Base-by-base conservation (phyloP, 2,797 vertebrate species). In the Helarctos malayanus region DNA sequence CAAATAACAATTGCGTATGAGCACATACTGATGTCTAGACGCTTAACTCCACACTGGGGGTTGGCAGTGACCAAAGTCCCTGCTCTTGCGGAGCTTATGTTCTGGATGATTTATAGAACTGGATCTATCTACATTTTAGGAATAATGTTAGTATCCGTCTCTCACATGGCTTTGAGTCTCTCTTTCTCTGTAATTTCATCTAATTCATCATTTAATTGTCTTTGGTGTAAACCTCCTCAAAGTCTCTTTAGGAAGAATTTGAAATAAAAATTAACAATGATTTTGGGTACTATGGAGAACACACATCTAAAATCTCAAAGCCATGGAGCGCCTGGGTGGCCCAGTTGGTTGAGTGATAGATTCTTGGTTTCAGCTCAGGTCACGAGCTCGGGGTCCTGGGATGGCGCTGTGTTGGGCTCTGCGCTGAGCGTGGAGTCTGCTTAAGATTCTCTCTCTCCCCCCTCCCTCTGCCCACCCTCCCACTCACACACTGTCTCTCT, bases 191-290 rank as follows among this genome's bases (percentile, higher is more conserved):
- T 45, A 21, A 81, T 88, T 78, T 85, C 35, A 56, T 79, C n/a
- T 41, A n/a, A 54, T 32, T 89, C 25, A 5, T 85, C 52, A 83
- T 76, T 84, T 69, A 59, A 71, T 84, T 69, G 35, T 21, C 52
- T 87, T 84, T 78, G 27, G 14, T 79, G 21, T n/a, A 78, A 88
- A 61, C n/a, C 91, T 29, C 3, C 81, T 91, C 85, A 65, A 27
- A 25, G 41, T 35, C 21, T 61, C 65, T 61, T 93, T 41, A 65
- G 4, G 6, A 83, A 47, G 27, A 14, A 29, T 59, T 13, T 35
- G 89, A 75, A 76, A 78, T 73, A 38, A 73, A 97, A 88, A 83
- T 32, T 78, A 93, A 61, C 7, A 54, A 38, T 89, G 21, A 13
- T 2, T 76, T 79, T 73, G 54, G 47, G 32, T 7, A 7, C 5